Evolutionary conservation across 2,113 vertebrate species (phyloP), one percentile per base, ranked within the genome.

Genomic region (Antennarius striatus): DNA sequence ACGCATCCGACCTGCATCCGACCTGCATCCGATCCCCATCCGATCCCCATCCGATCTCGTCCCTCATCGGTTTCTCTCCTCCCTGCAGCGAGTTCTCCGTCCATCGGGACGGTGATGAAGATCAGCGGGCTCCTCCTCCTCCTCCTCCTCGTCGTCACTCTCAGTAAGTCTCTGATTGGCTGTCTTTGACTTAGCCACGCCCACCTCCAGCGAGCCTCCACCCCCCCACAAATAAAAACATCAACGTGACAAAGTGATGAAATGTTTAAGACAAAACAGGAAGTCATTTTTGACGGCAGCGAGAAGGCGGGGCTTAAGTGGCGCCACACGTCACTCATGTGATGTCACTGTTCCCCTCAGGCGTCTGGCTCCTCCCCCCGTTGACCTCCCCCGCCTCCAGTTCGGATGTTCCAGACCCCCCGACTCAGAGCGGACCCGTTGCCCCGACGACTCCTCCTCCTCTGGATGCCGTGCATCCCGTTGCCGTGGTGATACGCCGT

Each of bases 311-410:
- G 9, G 3, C 11, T 12, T 10, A 12, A 43, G 42, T 12, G 11
- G 39, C 5, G 28, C 9, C 43, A 36, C 15, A 16, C n/a, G 49
- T 11, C 53, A 62, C 0, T 10, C 30, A 2, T 50, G 32, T 43
- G 45, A 67, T 4, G 32, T 36, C 32, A 53, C 29, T 71, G 32
- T 73, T 63, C 42, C 46, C 56, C 75, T 43, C 79, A 89, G 89
- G 86, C 68, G 6, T 88, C 59, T 87, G 86, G 84, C 71, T 83
- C 64, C 75, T 73, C 4, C 86, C 72, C 45, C 56, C 79, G 32
- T 55, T 84, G 58, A 40, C 55, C 57, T 74, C 58, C 12, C 17
- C 75, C 72, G 7, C 66, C 39, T 68, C 81, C 55, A 48, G 10
- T 63, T 45, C 46, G 68, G 61, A 17, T 10, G 6, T 59, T 56